Base-by-base conservation (phyloP, 2,888 invertebrate species). In the Adineta ricciae region DNA sequence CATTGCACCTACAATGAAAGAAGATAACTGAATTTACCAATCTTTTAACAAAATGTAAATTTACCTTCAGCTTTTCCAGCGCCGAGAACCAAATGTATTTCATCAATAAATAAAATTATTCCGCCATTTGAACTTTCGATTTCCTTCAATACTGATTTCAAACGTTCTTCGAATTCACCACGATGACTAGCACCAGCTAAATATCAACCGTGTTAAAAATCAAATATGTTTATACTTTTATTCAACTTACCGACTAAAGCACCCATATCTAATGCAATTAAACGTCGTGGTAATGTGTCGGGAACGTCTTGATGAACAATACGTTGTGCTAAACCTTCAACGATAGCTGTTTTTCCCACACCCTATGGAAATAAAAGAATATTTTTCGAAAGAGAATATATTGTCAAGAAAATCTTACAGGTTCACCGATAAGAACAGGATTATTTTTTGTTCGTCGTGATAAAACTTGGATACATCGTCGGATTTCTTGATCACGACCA, bases 81-180 rank as follows among this genome's bases (percentile, higher is more conserved):
- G 1, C 88, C 88, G 52, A 89, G 84, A 11, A 89, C 49, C 0
- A 86, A 88, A 83, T 88, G 88, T 5, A 88, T 83, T 83, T 89
- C 88, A 86, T 88, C 88, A 72, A 89, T 89, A 84, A 89, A 88
- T 11, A 88, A 83, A 52, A 88, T 87, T 19, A 86, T 64, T 0
- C 86, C 36, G 14, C 84, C 85, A 8, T 84, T 32, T 19, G 46
- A 38, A 27, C 86, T 54, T 14, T 73, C 64, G 0, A 88, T n/a
- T 41, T 87, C 86, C 11, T 87, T 87, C 0, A 88, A 1, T 3
- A 88, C 73, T 0, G 84, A 78, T 85, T 88, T 88, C 5, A 88
- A 27, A 4, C 88, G 84, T 72, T 88, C 86, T 86, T 88, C 88
- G 84, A 88, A 88, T 14, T 88, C 87, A 36, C 88, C 88, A 8